phyloP scores from a whole-genome alignment of 1,140 invertebrate genomes.

The Bilobella aurantiaca region DNA sequence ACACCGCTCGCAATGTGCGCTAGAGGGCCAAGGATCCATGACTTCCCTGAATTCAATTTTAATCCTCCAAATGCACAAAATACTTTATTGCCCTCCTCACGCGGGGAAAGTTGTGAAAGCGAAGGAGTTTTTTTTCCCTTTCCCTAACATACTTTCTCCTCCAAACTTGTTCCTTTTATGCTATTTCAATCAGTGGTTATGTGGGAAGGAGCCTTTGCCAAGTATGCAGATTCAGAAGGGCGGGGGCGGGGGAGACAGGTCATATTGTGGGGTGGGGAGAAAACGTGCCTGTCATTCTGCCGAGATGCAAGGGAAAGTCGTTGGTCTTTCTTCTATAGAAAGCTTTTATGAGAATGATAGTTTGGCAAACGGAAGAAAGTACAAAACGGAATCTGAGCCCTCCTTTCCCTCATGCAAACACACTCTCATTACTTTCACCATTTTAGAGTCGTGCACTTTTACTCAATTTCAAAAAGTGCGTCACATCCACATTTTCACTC shows the following conservation, averaged over 20 bases:
- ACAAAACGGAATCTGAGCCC: background rate
- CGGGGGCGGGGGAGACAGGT: background rate
- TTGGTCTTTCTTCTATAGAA: background rate
- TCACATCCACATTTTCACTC: too few relatives aligned
- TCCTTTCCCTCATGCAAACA: conserved; percentile 6
- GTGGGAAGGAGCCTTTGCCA: background rate
- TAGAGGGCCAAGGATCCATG: background rate
- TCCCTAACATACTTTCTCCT: background rate
- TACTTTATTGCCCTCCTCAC: conserved; percentile 15
- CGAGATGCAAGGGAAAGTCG: conserved; percentile 1
- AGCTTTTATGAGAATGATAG: background rate
- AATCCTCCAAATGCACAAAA: conserved; percentile 32
- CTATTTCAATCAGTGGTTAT: background rate
- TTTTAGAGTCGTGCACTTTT: background rate
- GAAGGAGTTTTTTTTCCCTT: background rate
- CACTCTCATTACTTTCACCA: background rate
- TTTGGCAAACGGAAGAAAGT: conserved; percentile 2
- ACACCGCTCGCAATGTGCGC: too few relatives aligned
- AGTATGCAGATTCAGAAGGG: background rate
- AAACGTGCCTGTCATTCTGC: conserved; percentile 16
- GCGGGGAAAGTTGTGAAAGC: background rate
- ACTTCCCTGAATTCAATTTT: conserved; percentile 24
- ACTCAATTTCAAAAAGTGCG: background rate
- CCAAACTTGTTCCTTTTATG: background rate
- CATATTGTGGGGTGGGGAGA: background rate